Evolutionary conservation across 30 jellyfish, hydroid and myxozoan species (phyloP).

Genomic region (Catostylus mosaicus): DNA sequence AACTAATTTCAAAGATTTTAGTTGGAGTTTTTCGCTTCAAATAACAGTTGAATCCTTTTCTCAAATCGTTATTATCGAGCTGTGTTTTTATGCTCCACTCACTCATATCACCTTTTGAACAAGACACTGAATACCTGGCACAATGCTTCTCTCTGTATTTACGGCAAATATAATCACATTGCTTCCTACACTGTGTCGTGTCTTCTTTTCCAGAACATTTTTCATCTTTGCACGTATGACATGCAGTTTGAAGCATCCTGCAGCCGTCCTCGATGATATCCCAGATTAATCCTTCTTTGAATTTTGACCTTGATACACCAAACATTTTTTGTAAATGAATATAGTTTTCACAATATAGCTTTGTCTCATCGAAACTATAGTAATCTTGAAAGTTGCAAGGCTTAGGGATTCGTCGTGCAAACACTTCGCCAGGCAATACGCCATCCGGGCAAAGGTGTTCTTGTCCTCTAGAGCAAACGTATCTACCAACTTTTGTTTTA

Average conservation of each 20-base stretch:
- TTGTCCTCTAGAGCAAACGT: slow-evolving; percentile 1
- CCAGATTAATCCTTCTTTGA: slow-evolving; percentile 14
- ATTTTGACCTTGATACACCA: not conserved
- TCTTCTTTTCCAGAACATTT: not conserved
- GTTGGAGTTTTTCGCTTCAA: slow-evolving; percentile 18
- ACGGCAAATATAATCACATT: slow-evolving; percentile 51
- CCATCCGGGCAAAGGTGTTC: slow-evolving; percentile 33
- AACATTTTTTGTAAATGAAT: slow-evolving; percentile 14
- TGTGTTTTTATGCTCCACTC: slow-evolving; percentile 1
- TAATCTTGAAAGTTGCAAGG: not conserved
- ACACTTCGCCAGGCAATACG: slow-evolving; percentile 10
- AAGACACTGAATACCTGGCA: not conserved
- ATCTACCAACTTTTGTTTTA: not conserved
- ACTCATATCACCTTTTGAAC: slow-evolving; percentile 54
- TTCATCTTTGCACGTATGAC: slow-evolving; percentile 24
- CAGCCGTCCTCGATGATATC: slow-evolving; percentile 5
- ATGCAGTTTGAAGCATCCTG: slow-evolving; percentile 5
- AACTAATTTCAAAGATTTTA: slow-evolving; percentile 17
- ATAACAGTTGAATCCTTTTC: slow-evolving; percentile 37
- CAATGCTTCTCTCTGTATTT: slow-evolving; percentile 21
- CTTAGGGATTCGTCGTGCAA: not conserved
- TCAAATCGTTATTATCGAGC: slow-evolving; percentile 14
- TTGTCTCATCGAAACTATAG: not conserved
- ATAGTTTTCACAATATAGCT: slow-evolving; percentile 32
- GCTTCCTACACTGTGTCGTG: slow-evolving; percentile 28